Evolutionary conservation across 2,113 vertebrate genomes (phyloP).

Genomic region (Cryptomyrus ogoouensis): DNA sequence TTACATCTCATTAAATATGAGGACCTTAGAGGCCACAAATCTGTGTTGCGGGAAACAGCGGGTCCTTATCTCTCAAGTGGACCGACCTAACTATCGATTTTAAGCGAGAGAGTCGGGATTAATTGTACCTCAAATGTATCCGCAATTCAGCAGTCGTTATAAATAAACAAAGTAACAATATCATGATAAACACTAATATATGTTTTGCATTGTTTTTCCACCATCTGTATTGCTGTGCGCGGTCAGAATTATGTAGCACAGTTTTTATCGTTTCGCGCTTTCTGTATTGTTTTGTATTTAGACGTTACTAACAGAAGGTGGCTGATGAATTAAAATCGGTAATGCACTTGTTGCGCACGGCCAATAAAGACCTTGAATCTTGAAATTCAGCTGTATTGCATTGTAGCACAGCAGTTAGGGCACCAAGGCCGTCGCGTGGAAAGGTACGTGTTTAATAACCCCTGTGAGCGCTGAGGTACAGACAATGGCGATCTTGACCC

Average conservation of each 20-base stretch:
- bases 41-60: background rate
- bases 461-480: background rate
- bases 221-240: background rate
- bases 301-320: background rate
- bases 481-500: background rate
- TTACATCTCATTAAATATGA: constrained; percentile 22
- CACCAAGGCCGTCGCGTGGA: background rate
- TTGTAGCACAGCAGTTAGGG: background rate
- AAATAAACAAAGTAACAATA: background rate
- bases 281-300: background rate
- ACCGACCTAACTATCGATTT: background rate
- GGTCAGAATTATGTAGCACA: background rate
- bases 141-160: background rate
- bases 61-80: background rate
- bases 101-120: background rate
- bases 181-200: background rate
- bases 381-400: background rate
- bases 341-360: no score
- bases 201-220: background rate
- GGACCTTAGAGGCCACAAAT: background rate
- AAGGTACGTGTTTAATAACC: background rate
- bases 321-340: background rate
- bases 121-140: background rate
- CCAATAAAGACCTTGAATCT: background rate
- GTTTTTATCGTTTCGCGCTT: background rate